Percentiles rank a stretch among this genome's conserved stretches.
Conservation (phyloP, 2,113 vertebrate species). For the Sander lucioperca region DNA sequence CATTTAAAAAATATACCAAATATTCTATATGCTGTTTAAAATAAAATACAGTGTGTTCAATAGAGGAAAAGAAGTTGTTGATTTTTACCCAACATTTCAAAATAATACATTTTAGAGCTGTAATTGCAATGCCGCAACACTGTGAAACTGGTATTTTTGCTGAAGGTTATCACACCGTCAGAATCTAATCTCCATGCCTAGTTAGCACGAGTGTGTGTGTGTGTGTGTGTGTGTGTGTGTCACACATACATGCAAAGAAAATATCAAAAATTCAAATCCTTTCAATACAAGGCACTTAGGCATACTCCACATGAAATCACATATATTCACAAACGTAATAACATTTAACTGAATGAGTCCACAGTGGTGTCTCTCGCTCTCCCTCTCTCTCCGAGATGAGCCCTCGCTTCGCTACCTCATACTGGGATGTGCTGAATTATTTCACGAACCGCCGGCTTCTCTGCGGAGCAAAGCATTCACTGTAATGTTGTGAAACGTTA, state of each 20-base stretch:
- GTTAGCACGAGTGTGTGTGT: background rate
- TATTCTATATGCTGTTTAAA: too few relatives aligned
- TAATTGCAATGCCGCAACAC: too few relatives aligned
- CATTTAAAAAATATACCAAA: too few relatives aligned
- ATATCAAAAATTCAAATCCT: slow-evolving; percentile 52
- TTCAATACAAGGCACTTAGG: slow-evolving; percentile 47
- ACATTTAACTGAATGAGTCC: slow-evolving; percentile 62
- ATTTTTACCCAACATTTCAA: too few relatives aligned
- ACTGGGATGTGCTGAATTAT: slow-evolving; percentile 64
- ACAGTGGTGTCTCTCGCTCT: slow-evolving; percentile 4
- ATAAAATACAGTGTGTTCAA: too few relatives aligned
- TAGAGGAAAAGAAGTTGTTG: too few relatives aligned
- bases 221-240: slow-evolving; percentile 29
- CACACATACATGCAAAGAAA: slow-evolving; percentile 64
- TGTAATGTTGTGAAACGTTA: slow-evolving; percentile 66
- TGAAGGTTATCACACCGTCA: too few relatives aligned
- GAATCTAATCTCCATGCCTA: too few relatives aligned
- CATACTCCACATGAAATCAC: slow-evolving; percentile 65
- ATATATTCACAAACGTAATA: slow-evolving; percentile 63
- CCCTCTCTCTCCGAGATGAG: slow-evolving; percentile 27
- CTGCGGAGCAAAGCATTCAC: slow-evolving; percentile 37
- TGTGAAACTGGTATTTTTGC: too few relatives aligned
- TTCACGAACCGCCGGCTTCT: slow-evolving; percentile 58
- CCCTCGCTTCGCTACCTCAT: slow-evolving; percentile 50
- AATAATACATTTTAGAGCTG: too few relatives aligned